Conservation (phyloP, 2,113 vertebrate genomes). For the Apistogramma diplotaenia region DNA sequence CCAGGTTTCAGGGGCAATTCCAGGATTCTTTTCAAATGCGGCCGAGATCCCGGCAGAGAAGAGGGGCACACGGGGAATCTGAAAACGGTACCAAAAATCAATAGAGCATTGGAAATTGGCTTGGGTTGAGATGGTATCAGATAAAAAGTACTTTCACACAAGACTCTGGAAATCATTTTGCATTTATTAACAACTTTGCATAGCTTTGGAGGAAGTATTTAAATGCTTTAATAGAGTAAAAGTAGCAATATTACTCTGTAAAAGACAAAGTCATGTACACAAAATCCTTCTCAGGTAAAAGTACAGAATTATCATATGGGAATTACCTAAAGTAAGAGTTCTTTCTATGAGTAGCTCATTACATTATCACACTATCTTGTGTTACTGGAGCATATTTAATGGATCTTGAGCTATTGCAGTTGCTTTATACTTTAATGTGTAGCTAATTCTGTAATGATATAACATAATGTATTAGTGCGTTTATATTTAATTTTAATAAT, state of each 20-base stretch:
- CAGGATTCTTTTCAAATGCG: background rate
- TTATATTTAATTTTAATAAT: background rate
- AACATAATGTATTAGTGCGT: background rate
- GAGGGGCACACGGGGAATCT: background rate
- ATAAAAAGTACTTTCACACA: background rate
- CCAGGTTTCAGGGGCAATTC: slow-evolving; percentile 12
- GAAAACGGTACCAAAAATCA: background rate
- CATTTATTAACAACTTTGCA: background rate
- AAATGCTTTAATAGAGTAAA: background rate
- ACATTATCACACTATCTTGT: background rate
- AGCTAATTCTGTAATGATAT: background rate
- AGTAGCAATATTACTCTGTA: background rate
- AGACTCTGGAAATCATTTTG: background rate
- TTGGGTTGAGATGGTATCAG: background rate
- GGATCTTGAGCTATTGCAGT: background rate
- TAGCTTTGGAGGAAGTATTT: background rate
- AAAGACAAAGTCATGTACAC: background rate
- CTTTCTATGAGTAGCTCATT: background rate
- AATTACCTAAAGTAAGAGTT: background rate
- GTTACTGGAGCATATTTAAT: background rate
- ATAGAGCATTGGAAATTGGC: background rate
- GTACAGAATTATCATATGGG: background rate
- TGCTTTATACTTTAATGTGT: background rate
- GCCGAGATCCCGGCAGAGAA: background rate
- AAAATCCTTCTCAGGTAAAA: background rate